A percentile compares a stretch with the other conserved stretches of the same genome.
Conservation (phyloP, 2,888 invertebrate genomes). For the Diachrysia chrysitis region DNA sequence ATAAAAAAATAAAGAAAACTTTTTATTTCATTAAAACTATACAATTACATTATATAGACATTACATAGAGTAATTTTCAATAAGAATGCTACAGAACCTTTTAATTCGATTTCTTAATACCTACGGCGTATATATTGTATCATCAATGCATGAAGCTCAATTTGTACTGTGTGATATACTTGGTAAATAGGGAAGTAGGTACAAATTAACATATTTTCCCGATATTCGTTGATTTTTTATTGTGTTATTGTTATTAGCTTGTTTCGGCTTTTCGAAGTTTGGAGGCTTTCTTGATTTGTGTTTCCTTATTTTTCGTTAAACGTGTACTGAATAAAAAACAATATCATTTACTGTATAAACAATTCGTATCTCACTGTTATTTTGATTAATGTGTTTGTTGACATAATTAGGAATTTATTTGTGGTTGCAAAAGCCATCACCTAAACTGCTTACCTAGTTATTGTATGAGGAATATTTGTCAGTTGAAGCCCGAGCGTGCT, state of each 20-base stretch:
- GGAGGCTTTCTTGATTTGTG: conserved; percentile 31
- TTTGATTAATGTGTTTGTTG: too few species aligned
- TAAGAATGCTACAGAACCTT: conserved; percentile 49
- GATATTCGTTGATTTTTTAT: conserved; percentile 60
- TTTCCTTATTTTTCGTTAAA: conserved; percentile 24
- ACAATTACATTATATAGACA: too few species aligned
- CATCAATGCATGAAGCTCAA: conserved; percentile 15
- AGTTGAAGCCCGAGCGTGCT: too few species aligned
- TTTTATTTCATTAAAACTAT: too few species aligned
- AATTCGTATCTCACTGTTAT: neutral
- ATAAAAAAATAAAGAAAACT: too few species aligned
- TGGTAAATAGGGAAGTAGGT: conserved; percentile 43
- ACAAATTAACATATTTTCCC: conserved; percentile 66
- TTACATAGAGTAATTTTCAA: too few species aligned
- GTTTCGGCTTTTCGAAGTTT: conserved; percentile 36
- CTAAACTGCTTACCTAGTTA: too few species aligned
- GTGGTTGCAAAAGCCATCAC: too few species aligned
- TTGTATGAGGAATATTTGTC: too few species aligned
- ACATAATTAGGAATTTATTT: too few species aligned
- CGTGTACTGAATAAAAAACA: conserved; percentile 25
- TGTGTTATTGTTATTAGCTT: conserved; percentile 63
- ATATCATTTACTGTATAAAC: neutral
- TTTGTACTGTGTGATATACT: conserved; percentile 28
- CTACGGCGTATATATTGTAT: too few species aligned
- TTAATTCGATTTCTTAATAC: conserved; percentile 9